Conservation (phyloP, 2,113 vertebrate genomes). For the Crocuta crocuta region DNA sequence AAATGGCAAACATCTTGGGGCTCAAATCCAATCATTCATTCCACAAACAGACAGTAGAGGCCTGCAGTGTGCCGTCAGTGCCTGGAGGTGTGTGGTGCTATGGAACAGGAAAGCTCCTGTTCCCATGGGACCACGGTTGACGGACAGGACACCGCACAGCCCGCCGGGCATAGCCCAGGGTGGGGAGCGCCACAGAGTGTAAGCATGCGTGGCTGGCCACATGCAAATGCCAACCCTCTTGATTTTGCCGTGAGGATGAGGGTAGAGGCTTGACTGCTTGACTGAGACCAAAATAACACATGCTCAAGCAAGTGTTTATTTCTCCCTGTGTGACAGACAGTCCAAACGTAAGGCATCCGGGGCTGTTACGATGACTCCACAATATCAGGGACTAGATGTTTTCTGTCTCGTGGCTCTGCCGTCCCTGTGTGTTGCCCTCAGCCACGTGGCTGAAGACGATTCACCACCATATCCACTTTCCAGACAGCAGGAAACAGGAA, state of each 20-base stretch:
- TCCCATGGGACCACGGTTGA: background rate
- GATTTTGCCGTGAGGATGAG: no score
- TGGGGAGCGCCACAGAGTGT: fast-evolving
- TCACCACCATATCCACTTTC: background rate
- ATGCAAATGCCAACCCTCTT: background rate
- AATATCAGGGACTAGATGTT: no score
- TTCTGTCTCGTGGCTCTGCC: background rate
- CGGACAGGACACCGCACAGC: background rate
- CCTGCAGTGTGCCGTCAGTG: background rate
- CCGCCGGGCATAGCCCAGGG: fast-evolving
- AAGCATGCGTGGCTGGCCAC: fast-evolving
- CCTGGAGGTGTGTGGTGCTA: background rate
- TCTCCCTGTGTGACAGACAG: background rate
- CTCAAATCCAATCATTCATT: background rate
- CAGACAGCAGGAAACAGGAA: background rate
- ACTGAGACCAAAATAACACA: background rate
- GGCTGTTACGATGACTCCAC: background rate
- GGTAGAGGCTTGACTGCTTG: background rate
- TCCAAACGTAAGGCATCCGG: background rate
- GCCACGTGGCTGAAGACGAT: background rate
- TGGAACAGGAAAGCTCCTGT: background rate
- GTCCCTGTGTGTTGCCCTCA: background rate
- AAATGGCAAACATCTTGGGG: no score
- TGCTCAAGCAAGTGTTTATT: background rate
- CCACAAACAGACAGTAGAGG: background rate